Evolutionary conservation across 2,797 vertebrate species (phyloP), one percentile per base, ranked within the genome.

Genomic region (Bovichtus variegatus): DNA sequence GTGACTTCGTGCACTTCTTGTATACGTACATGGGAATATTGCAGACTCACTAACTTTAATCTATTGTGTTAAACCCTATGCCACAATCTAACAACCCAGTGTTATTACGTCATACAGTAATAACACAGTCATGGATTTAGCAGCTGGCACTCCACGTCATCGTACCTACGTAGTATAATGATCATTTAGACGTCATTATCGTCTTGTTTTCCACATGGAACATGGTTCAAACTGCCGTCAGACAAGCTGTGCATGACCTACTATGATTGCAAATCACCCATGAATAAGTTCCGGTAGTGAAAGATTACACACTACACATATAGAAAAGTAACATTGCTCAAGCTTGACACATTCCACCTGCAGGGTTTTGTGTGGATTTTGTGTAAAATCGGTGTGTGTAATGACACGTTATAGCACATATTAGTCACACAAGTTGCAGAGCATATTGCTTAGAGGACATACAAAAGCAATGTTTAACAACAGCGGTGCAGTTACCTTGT

Each of bases 391-490:
- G 2, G 18, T 21, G 5, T 4, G 2, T 51, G 6, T 75, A 72
- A 74, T 58, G 41, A n/a, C 51, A 51, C 9, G 66, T 72, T 53
- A 31, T 38, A 41, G 53, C 38, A 38, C 23, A 25, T 27, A 44
- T 70, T 53, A 76, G 51, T 69, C 46, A 71, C 10, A 51, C 44
- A 13, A 54, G 72, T 55, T 62, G 40, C 16, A 5, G 44, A 50
- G 16, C 74, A 60, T 59, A 70, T 82, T 87, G 71, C 49, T 36
- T 23, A 65, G 76, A 87, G 81, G 81, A 75, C 80, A 49, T 49
- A 10, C 40, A n/a, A 40, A 71, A 55, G 38, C 73, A 57, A 21
- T 71, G 61, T 58, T 43, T 53, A 18, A 46, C 50, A 34, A 3
- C 9, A 3, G 15, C 3, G 9, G n/a, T 50, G 47, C 64, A 15